Evolutionary conservation across 2,113 vertebrate genomes (phyloP), one percentile per base, ranked within the genome.

Genomic region (Nothocercus nigrocapillus): DNA sequence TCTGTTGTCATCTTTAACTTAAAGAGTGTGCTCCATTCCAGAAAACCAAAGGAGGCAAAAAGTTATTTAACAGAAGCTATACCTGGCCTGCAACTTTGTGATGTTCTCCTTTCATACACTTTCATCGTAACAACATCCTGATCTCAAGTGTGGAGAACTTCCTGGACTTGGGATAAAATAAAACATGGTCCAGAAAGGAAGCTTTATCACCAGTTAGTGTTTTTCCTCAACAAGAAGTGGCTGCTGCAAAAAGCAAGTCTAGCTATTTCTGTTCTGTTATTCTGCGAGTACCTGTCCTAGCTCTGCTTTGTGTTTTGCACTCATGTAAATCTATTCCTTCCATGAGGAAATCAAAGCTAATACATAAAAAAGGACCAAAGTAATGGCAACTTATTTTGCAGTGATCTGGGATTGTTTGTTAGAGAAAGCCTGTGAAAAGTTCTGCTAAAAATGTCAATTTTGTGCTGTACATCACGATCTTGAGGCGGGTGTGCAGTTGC

Each of bases 311-410:
- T 73, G 45, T 45, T 93, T 87, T 91, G 51, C 30, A 91, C 70
- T 68, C 79, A 32, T 77, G 64, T 77, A 94, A 84, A 88, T 91
- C 82, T 82, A 28, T 76, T 56, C 10, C 59, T 92, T 67, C 83
- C 75, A 88, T 74, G 21, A 68, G 80, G 83, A 68, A 90, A 81
- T 90, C 88, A 93, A 90, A 80, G 82, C 44, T 88, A 81, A 90
- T 77, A 24, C 82, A 63, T 81, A 62, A 88, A 76, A 88, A 90
- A 70, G 45, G 42, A 34, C 70, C 51, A 75, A 34, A 80, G 59
- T 32, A 18, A 58, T 30, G 76, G 63, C 79, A 24, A 77, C 82
- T 93, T 96, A 70, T 67, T 93, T 87, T 82, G 42, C 36, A 59
- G 51, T 78, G 56, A 11, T 82, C 87, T 75, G 56, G 45, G 69